Percentiles rank a stretch among this genome's conserved stretches.
Evolutionary conservation across 1,140 invertebrate genomes (phyloP).

Genomic region (Heliconius himera): DNA sequence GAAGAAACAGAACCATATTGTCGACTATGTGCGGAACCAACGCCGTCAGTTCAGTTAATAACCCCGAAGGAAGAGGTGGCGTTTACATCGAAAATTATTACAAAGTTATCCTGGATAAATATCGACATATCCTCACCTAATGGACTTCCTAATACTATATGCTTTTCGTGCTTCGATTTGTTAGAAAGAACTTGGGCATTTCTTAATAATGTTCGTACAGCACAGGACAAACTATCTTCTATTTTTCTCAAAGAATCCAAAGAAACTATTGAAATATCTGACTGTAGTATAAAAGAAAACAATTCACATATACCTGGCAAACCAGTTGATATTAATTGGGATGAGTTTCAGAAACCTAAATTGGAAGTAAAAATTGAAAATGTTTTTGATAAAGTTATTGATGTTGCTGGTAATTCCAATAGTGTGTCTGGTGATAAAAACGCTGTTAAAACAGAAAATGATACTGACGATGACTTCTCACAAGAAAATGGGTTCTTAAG

Average conservation of each 20-base stretch:
- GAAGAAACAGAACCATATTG: constrained; percentile 61
- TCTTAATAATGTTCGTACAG: constrained; percentile 60
- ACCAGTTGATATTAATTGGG: constrained; percentile 65
- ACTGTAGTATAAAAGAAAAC: constrained; percentile 35
- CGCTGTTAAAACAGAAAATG: constrained; percentile 55
- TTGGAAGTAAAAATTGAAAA: constrained; percentile 60
- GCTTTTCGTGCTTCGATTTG: constrained; percentile 71
- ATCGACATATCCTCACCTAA: constrained; percentile 60
- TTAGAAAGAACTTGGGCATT: constrained; percentile 72
- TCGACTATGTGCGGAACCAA: constrained; percentile 70
- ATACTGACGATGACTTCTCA: constrained; percentile 47
- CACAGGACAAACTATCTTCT: constrained; percentile 60
- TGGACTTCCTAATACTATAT: constrained; percentile 65
- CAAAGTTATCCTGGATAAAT: constrained; percentile 74
- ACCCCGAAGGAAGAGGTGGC: constrained; percentile 60
- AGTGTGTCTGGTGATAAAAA: constrained; percentile 35
- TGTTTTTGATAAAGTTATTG: background rate
- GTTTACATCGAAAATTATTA: constrained; percentile 61
- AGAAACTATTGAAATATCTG: constrained; percentile 25
- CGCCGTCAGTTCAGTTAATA: constrained; percentile 59
- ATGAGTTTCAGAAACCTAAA: constrained; percentile 58
- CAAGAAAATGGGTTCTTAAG: constrained; percentile 44
- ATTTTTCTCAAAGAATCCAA: constrained; percentile 53
- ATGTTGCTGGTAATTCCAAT: background rate
- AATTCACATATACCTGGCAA: constrained; percentile 46